Base-by-base conservation (phyloP, 1,140 invertebrate species). In the Macrobrachium nipponense region DNA sequence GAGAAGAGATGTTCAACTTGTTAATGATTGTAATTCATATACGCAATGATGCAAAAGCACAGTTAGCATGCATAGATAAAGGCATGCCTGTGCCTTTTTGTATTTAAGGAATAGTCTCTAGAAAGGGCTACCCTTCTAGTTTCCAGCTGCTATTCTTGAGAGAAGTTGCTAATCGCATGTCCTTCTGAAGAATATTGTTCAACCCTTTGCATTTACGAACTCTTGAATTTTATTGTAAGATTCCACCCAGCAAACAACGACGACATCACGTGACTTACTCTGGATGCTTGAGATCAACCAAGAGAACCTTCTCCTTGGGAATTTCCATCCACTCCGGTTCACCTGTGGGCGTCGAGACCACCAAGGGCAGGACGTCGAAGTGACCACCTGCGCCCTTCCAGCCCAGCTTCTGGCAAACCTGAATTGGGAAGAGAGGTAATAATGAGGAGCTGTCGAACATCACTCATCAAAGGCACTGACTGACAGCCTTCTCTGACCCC, bases 271-370 rank as follows among this genome's bases (percentile, higher is more conserved):
- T 8, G 17, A 95, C 95, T 95, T 94, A 98, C 97, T 94, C 95
- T 17, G 97, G 97, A 93, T 98, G 97, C 88, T 92, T 94, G 86
- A 99, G 92, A 51, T 94, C 93, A 62, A 98, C 95, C 93, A 98
- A 94, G 89, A 98, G 92, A 76, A 98, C 92, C 17, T 98, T 93
- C 88, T 98, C 97, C 27, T 93, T 92, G 0, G 97, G 97, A 89
- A 98, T 95, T 89, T 97, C 96, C 91, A 98, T 98, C 78, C 91
- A 82, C 92, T 98, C 96, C 0, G 97, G 97, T 93, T 97, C 96
- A 89, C 97, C 95, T n/a, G 97, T 97, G 90, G 97, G 96, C 7
- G 97, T 96, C 44, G 96, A 97, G 72, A 99, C 91, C 5, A 99
- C 95, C 27, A 98, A 91, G 0, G 97, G 97, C 27, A 99, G 91